These are phyloP conservation scores for Colius striatus DNA, from an alignment of 2,113 vertebrate genomes.

Conservation along the genomic window DNA sequence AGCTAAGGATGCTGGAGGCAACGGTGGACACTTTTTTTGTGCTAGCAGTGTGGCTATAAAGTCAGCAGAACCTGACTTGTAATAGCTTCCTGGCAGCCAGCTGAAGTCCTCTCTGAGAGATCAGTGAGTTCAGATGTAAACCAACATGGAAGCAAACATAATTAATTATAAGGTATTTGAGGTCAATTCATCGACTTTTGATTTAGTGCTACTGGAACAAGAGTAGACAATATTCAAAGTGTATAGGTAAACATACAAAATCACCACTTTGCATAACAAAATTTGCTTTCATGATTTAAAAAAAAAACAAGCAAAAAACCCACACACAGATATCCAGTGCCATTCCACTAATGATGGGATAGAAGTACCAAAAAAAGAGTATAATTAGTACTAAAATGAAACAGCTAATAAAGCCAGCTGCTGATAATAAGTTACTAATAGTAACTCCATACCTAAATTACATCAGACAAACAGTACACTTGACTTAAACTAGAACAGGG, in stretches of 20 bases:
- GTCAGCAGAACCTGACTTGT: not conserved
- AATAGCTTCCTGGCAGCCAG: not conserved
- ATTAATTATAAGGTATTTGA: not conserved
- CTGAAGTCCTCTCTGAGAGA: not conserved
- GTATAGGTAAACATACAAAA: not conserved
- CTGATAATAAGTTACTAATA: constrained; percentile 6
- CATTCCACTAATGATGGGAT: not conserved
- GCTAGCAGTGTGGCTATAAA: not conserved
- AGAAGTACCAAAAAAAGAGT: not conserved
- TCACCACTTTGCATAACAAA: not conserved
- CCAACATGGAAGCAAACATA: not conserved
- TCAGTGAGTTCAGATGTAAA: not conserved
- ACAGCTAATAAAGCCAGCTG: not conserved
- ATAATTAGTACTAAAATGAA: constrained; percentile 9
- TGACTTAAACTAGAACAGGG: not conserved
- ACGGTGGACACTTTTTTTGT: not conserved
- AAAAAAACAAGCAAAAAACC: not conserved
- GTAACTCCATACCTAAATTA: not conserved
- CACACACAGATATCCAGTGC: not conserved
- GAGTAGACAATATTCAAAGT: not conserved
- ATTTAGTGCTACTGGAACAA: not conserved
- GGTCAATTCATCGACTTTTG: not conserved
- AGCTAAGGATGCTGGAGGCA: not conserved
- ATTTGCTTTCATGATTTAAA: not conserved
- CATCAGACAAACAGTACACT: not conserved